Evolutionary conservation across 1,140 invertebrate genomes (phyloP).

Genomic region (Notospermus geniculatus): DNA sequence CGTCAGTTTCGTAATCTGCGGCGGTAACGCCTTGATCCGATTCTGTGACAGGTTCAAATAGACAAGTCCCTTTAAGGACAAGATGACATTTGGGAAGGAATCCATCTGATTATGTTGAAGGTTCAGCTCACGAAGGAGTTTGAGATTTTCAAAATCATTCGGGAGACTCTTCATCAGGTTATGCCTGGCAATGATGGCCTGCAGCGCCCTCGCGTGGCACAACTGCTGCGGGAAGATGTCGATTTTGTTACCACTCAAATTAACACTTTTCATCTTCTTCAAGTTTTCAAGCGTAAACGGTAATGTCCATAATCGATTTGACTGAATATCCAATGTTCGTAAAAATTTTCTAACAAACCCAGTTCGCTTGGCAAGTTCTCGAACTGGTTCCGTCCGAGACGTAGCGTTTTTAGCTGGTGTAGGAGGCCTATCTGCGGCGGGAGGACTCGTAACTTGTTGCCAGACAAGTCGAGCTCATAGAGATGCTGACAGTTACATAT

Average conservation of each 20-base stretch:
- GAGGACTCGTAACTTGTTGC: constrained; percentile 38
- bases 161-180: constrained; percentile 39
- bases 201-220: constrained; percentile 35
- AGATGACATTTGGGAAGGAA: constrained; percentile 26
- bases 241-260: constrained; percentile 43
- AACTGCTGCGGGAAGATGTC: constrained; percentile 45
- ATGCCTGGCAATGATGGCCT: constrained; percentile 33
- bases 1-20: constrained; percentile 29
- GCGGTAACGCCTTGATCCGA: constrained; percentile 32
- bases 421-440: constrained; percentile 36
- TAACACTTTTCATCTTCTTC: constrained; percentile 36
- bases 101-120: constrained; percentile 38
- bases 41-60: constrained; percentile 44
- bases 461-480: constrained; percentile 35
- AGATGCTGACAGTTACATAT: constrained; percentile 44
- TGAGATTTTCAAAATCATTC: constrained; percentile 40
- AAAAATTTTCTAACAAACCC: constrained; percentile 35
- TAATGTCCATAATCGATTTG: constrained; percentile 44
- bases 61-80: constrained; percentile 27
- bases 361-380: constrained; percentile 43
- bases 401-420: constrained; percentile 32
- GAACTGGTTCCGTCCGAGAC: constrained; percentile 43
- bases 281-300: constrained; percentile 40
- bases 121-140: constrained; percentile 41
- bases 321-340: constrained; percentile 38